Evolutionary conservation across 2,888 invertebrate genomes (phyloP), one percentile per base, ranked within the genome.

Genomic region (Leucania comma): DNA sequence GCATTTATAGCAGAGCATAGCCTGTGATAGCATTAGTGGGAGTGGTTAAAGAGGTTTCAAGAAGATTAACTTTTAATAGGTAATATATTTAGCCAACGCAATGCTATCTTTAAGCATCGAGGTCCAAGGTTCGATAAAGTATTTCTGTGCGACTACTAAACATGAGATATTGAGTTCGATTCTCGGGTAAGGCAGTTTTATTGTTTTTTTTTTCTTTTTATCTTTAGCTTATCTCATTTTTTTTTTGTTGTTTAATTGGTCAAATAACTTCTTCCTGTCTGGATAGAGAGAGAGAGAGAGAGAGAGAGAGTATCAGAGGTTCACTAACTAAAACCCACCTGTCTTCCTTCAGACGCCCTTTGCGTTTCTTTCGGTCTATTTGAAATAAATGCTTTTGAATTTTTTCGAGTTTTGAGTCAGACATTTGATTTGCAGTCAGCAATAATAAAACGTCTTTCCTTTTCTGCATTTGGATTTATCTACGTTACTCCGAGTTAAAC

Each of bases 21-120:
- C 14, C 2, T 32, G 53, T 42, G 58, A 63, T 50, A 53, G 58
- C 68, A 80, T 72, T 76, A 58, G 61, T 26, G 22, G 4, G 17
- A 80, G 70, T 64, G 42, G 20, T 26, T 1, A 42, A 17, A 42
- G 14, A 10, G 54, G 29, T 32, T 58, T 76, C 68, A 54, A 66
- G 54, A 20, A 80, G 54, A 79, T 79, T 65, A 65, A 68, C 46
- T 72, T 68, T 46, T 22, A 70, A 65, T 48, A 38, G 69, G 10
- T 22, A 26, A 3, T 53, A 51, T 32, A 50, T 75, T 61, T 1
- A n/a, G 58, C 8, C 3, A 12, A 6, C 17, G 14, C 8, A 24
- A 6, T 53, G 32, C 35, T 35, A 32, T 1, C 9, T 9, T 29
- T 20, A 1, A 22, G 17, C 10, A 17, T 29, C 8, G 6, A 14